Percentiles rank a stretch among this genome's conserved stretches.
Conservation (phyloP, 2,888 invertebrate species). For the Erebia palarica region DNA sequence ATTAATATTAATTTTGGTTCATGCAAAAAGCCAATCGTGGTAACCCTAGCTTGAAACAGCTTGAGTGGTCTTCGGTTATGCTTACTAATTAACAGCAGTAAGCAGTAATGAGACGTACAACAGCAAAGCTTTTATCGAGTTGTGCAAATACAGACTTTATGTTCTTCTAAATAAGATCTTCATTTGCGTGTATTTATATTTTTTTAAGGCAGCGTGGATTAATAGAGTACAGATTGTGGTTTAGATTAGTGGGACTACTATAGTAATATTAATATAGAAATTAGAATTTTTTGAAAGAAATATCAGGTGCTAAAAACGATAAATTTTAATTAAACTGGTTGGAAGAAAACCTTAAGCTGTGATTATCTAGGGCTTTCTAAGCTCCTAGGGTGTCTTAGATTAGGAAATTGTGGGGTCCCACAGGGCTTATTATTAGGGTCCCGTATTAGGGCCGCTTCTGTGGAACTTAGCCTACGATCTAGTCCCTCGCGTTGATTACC, state of each 20-base stretch:
- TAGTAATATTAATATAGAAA: not conserved
- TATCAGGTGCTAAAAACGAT: not conserved
- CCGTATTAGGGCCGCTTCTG: too few species aligned
- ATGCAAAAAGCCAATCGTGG: not conserved
- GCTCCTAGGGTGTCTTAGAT: too few species aligned
- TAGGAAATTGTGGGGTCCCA: too few species aligned
- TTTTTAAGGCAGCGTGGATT: not conserved
- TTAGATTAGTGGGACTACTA: constrained; percentile 2
- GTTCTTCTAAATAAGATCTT: not conserved
- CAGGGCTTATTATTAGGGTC: too few species aligned
- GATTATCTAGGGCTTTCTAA: too few species aligned
- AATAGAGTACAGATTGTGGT: constrained; percentile 20
- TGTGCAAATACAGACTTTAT: constrained; percentile 22
- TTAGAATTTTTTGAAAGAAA: not conserved
- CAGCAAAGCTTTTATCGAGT: constrained; percentile 13
- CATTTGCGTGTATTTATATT: not conserved
- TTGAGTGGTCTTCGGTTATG: constrained; percentile 41
- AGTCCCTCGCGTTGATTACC: too few species aligned
- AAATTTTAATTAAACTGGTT: not conserved
- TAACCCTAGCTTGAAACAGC: constrained; percentile 27
- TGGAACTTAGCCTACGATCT: too few species aligned
- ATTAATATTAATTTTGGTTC: not conserved
- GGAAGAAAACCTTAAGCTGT: not conserved
- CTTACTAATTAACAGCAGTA: constrained; percentile 42
- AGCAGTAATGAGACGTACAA: constrained; percentile 38